phyloP scores from a whole-genome alignment of 2,113 vertebrate species.

The Pica pica region DNA sequence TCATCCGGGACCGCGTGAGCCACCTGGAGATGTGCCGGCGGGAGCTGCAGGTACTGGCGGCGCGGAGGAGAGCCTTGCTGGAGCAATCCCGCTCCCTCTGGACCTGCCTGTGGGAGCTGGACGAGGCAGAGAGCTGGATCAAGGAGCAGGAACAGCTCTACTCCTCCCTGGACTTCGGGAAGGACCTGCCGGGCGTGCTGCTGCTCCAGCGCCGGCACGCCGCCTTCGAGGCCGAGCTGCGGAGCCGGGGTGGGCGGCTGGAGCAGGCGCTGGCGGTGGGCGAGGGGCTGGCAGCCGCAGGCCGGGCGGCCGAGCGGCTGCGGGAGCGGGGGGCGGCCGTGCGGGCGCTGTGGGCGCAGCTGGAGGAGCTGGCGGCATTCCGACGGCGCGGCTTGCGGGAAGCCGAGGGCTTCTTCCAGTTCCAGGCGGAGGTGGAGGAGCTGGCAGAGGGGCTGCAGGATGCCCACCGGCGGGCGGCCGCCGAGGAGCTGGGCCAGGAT shows the following conservation, averaged over 20 bases:
- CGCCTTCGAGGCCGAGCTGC: slow-evolving; percentile 90
- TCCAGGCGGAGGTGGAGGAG: slow-evolving; percentile 91
- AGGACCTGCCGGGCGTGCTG: slow-evolving; percentile 89
- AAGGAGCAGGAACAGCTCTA: slow-evolving; percentile 95
- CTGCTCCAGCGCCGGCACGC: slow-evolving; percentile 90
- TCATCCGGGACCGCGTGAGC: slow-evolving; percentile 88
- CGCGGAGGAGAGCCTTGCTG: slow-evolving; percentile 79
- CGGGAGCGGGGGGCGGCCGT: slow-evolving; percentile 75
- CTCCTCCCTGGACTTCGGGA: slow-evolving; percentile 90
- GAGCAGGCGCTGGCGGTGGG: slow-evolving; percentile 77
- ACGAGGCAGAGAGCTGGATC: slow-evolving; percentile 92
- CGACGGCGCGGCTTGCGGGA: slow-evolving; percentile 85
- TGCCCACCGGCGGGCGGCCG: slow-evolving; percentile 76
- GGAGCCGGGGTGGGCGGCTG: slow-evolving; percentile 76
- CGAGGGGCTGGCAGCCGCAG: slow-evolving; percentile 71
- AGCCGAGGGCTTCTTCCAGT: slow-evolving; percentile 90
- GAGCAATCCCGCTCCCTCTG: slow-evolving; percentile 89
- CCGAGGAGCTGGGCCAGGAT: slow-evolving; percentile 85
- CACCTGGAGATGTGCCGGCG: slow-evolving; percentile 86
- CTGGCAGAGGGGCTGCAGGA: slow-evolving; percentile 85
- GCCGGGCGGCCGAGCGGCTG: slow-evolving; percentile 71
- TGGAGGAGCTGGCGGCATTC: slow-evolving; percentile 88
- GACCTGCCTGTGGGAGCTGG: slow-evolving; percentile 93
- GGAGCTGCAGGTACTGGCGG: slow-evolving; percentile 82
- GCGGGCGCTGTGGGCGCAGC: slow-evolving; percentile 82